Base-by-base conservation (phyloP, 2,888 invertebrate species). In the Amphimallon solstitiale region DNA sequence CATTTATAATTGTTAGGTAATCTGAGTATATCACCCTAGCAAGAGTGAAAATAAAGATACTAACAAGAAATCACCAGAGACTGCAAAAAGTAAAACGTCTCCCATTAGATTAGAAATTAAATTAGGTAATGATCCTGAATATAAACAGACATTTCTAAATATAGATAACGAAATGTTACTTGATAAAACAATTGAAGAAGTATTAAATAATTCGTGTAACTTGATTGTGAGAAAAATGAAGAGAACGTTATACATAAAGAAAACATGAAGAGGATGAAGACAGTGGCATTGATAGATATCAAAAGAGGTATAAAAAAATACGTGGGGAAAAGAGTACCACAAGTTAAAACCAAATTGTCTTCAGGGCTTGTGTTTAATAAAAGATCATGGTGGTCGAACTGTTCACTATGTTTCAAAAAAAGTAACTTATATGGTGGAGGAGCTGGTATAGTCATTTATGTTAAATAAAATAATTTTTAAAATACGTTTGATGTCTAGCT, bases 241-340 rank as follows among this genome's bases (percentile, higher is more conserved):
- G 34, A 19, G 38, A 71, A 61, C 29, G 12, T 38, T 6, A 74
- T 62, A 43, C 76, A 60, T 79, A 79, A 66, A 66, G 71, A 35
- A 79, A 78, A 72, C 62, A 75, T 23, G 78, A 79, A 63, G 76
- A 79, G 61, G 64, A 70, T 43, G 73, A 75, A 12, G 78, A 79
- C 68, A 77, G 78, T 15, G 78, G 76, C 29, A 76, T 85, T 54
- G 83, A 84, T 75, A 82, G 86, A 15, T 91, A 90, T 80, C 89
- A 92, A 79, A 90, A 91, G 71, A 85, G 87, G 14, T 86, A 87
- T 77, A 90, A 92, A 75, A 89, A 88, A 48, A 90, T 86, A 76
- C 90, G 91, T 17, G 96, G 96, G 84, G 89, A 4, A 96, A 95
- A 79, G 89, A 91, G 79, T 87, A 94, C 96, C 95, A 2, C 87